phyloP scores from a whole-genome alignment of 2,113 vertebrate genomes.

The Ciconia stormi region DNA sequence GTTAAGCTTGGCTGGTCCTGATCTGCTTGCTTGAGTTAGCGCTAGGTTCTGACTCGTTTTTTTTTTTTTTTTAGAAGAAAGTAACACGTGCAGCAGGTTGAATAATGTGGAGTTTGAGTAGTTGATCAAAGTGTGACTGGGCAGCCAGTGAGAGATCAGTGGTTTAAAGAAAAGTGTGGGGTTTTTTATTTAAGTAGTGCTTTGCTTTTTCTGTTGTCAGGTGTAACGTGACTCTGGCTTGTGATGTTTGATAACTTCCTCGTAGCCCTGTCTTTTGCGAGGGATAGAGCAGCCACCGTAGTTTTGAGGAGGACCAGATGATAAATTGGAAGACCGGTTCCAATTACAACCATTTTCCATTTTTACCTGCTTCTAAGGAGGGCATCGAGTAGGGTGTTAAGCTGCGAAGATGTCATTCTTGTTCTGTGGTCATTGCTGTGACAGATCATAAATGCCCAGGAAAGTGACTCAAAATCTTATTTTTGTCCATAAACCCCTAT shows the following conservation, averaged over 20 bases:
- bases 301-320: neutral
- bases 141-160: neutral
- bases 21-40: neutral
- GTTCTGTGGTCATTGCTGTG: neutral
- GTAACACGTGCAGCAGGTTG: no score
- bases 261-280: accelerated
- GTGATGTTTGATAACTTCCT: neutral
- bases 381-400: neutral
- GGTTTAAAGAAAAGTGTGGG: neutral
- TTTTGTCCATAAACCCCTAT: neutral
- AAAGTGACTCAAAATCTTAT: neutral
- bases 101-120: neutral
- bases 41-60: neutral
- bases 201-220: neutral
- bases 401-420: neutral
- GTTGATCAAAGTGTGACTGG: neutral
- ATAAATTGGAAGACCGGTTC: neutral
- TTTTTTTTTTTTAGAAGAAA: no score
- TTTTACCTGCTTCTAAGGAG: neutral
- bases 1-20: neutral
- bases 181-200: neutral
- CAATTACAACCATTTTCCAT: neutral
- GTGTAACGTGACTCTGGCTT: neutral
- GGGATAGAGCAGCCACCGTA: neutral
- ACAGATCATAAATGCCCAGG: neutral